A percentile compares a stretch with the other conserved stretches of the same genome.
phyloP scores from a whole-genome alignment of 2,888 invertebrate species.

The Chaetoderma sp. region DNA sequence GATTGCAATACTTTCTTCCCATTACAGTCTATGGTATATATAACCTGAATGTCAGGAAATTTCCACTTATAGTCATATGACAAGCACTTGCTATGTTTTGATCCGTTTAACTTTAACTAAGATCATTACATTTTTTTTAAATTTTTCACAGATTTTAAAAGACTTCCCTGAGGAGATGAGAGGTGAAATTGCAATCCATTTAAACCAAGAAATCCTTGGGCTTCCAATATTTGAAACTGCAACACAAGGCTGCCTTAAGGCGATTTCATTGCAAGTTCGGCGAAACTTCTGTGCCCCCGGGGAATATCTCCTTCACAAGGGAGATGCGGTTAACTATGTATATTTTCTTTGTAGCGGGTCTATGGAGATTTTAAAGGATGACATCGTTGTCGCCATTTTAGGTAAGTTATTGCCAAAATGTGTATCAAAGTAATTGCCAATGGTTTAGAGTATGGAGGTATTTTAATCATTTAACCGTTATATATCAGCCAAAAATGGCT shows the following conservation, averaged over 20 bases:
- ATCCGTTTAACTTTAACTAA: too few species aligned
- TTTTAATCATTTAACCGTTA: too few species aligned
- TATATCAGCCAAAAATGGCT: too few species aligned
- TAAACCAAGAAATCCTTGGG: slow-evolving; percentile 93
- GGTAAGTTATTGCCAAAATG: slow-evolving; percentile 76
- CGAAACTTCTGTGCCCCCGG: slow-evolving; percentile 97
- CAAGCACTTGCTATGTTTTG: too few species aligned
- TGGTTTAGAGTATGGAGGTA: too few species aligned
- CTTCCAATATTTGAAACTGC: slow-evolving; percentile 95
- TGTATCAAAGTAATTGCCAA: too few species aligned
- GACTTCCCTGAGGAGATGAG: slow-evolving; percentile 96
- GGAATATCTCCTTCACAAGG: slow-evolving; percentile 93
- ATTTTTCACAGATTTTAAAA: slow-evolving; percentile 72
- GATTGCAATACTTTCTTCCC: too few species aligned
- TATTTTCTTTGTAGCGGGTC: slow-evolving; percentile 97
- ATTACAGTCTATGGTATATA: too few species aligned
- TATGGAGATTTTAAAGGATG: slow-evolving; percentile 96
- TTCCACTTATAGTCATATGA: too few species aligned
- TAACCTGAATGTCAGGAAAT: too few species aligned
- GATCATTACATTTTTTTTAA: too few species aligned
- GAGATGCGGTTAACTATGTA: slow-evolving; percentile 92
- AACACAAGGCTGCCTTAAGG: slow-evolving; percentile 92
- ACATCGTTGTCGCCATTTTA: slow-evolving; percentile 96
- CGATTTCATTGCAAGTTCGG: slow-evolving; percentile 90
- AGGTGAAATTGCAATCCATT: slow-evolving; percentile 95